Evolutionary conservation across 2,797 vertebrate species (phyloP).

Genomic region (Threskiornis aethiopicus): DNA sequence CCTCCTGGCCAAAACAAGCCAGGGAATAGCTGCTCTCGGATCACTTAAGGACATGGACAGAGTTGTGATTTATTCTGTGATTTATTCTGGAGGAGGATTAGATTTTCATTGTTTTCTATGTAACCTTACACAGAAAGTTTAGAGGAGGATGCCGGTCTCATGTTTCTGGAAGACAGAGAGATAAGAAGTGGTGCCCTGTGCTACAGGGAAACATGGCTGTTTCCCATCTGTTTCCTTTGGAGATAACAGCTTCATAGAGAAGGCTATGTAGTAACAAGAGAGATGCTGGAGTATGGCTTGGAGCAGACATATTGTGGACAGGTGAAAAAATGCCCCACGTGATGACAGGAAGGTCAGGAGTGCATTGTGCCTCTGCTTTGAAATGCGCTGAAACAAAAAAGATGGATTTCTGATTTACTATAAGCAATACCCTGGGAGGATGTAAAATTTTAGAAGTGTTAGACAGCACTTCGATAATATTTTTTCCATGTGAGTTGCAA

Average conservation of each 20-base stretch:
- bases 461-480: neutral
- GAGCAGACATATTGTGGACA: neutral
- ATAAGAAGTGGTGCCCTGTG: neutral
- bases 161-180: neutral
- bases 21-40: neutral
- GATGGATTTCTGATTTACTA: neutral
- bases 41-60: neutral
- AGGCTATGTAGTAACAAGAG: neutral
- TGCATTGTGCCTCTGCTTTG: neutral
- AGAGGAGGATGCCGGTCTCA: neutral
- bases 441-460: neutral
- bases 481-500: neutral
- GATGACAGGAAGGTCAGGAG: constrained; percentile 22
- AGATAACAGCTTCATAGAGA: neutral
- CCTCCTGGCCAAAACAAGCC: neutral
- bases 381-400: neutral
- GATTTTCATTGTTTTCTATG: neutral
- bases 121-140: neutral
- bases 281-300: neutral
- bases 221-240: constrained; percentile 27
- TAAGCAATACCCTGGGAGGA: neutral
- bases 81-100: neutral
- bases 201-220: neutral
- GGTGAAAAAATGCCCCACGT: neutral
- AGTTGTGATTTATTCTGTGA: neutral